Base-by-base conservation (phyloP, 2,888 invertebrate species). In the Acanthosepion pharaonis region DNA sequence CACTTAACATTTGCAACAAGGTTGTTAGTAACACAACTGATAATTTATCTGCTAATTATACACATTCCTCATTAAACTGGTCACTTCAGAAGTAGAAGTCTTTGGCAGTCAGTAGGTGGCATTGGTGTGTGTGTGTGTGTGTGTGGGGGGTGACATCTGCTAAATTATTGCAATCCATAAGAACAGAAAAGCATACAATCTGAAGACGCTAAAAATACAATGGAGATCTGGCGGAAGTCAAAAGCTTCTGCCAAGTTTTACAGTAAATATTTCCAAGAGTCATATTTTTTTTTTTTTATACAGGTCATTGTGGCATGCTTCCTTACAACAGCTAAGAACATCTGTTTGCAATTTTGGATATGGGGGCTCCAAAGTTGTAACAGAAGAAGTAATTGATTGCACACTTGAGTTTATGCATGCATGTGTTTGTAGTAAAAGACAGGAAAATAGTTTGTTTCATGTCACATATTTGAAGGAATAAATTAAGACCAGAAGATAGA, bases 1-100 rank as follows among this genome's bases (percentile, higher is more conserved):
- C 78, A 78, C 78, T 78, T 4, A n/a, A 78, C 78, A 78, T 28
- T 9, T 78, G 11, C 78, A 78, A n/a, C n/a, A 78, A 59, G 59
- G 23, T 59, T 23, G 59, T 59, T 59, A 59, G 78, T 78, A 78
- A 78, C n/a, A 78, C 78, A 78, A 78, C 78, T n/a, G 78, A 78
- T 78, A 78, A 78, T 78, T 78, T 78, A 78, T 78, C 78, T n/a
- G 33, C n/a, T 78, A 78, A 78, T 78, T 78, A n/a, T 78, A 33
- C 78, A 78, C 78, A 78, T 78, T 78, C 78, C 78, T 78, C 78
- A 78, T 78, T 78, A 78, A 78, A 78, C 78, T 33, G 78, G 78
- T 78, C 78, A 78, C n/a, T 78, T 78, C 78, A 33, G 78, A 33
- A 78, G 78, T 78, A 11, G 78, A 78, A 78, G 33, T n/a, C n/a